Evolutionary conservation across 2,888 invertebrate genomes (phyloP), one percentile per base, ranked within the genome.

Genomic region (Caenorhabditis sulstoni): DNA sequence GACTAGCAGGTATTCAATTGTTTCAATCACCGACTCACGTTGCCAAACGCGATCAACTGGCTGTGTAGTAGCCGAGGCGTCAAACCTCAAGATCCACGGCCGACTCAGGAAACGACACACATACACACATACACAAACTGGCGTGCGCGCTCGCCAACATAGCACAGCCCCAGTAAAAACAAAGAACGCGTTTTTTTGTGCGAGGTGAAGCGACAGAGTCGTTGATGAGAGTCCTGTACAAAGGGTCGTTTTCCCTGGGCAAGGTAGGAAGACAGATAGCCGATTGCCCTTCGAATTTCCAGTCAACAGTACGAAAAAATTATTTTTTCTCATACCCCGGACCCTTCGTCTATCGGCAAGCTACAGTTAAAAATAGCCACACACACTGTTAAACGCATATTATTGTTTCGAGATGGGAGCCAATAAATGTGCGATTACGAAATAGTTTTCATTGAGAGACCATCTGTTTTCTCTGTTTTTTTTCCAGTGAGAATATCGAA

Each of bases 341-440:
- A n/a, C n/a, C n/a, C 52, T 65, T 20, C 23, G 35, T 12, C 16
- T 66, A 11, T 41, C 41, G 41, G 11, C 14, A 2, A 3, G 2
- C 50, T 53, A 70, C 61, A 70, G 47, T 61, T 53, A 23, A 59
- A 53, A 61, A 53, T 45, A 61, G 29, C 29, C 29, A 29, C 29
- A 29, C 29, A 29, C 7, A 5, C 29, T 29, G 29, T 7, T 3
- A 29, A 29, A 29, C 29, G 7, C 29, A 29, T 29, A 29, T 29
- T 29, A 7, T 29, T 7, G 29, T 7, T 5, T 29, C 4, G 7
- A 29, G 29, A 29, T 18, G 12, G 44, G 44, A 44, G 44, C 14
- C 12, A 44, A 52, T 29, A 29, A 52, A 29, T 3, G 3, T n/a
- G n/a, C n/a, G 0, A 16, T 14, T 16, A 3, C 35, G 16, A 9